A percentile compares a stretch with the other conserved stretches of the same genome.
phyloP scores from a whole-genome alignment of 2,888 invertebrate species.

The Drosophila neutralis region DNA sequence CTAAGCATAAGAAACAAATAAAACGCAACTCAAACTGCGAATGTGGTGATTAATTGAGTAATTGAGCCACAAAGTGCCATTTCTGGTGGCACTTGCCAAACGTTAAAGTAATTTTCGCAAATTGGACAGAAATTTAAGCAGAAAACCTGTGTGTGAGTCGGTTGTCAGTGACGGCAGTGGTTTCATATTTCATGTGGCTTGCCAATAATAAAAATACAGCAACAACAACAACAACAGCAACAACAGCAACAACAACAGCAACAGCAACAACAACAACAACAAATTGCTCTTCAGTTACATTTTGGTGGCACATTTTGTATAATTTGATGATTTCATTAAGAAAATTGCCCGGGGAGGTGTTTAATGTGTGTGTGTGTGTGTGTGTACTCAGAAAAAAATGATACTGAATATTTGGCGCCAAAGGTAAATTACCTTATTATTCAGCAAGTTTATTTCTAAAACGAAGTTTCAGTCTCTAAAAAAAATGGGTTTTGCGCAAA shows the following conservation, averaged over 20 bases:
- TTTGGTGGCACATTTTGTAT: conserved; percentile 68
- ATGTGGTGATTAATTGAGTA: conserved; percentile 67
- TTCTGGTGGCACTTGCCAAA: conserved; percentile 20
- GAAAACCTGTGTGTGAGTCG: not conserved
- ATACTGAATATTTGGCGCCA: not conserved
- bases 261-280: conserved; percentile 9
- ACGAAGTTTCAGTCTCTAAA: not conserved
- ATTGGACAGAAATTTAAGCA: conserved; percentile 30
- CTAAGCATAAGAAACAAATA: conserved; percentile 20
- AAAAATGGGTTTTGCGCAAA: not conserved
- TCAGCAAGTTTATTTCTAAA: not conserved
- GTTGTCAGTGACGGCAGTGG: conserved; percentile 49
- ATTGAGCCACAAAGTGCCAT: conserved; percentile 43
- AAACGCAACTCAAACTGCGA: conserved; percentile 47
- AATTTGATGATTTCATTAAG: conserved; percentile 79
- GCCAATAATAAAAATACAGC: conserved; percentile 35
- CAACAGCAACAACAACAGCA: not conserved
- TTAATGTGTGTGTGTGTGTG: not conserved
- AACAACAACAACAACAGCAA: conserved; percentile 6
- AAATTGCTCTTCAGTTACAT: conserved; percentile 64
- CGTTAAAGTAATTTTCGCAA: conserved; percentile 47
- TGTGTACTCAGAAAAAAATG: not conserved
- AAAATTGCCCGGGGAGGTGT: conserved; percentile 51
- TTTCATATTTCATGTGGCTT: conserved; percentile 63
- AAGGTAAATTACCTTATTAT: not conserved